These are phyloP conservation scores for Megastigmus dorsalis DNA, from an alignment of 2,888 invertebrate genomes.

Conservation along the genomic window DNA sequence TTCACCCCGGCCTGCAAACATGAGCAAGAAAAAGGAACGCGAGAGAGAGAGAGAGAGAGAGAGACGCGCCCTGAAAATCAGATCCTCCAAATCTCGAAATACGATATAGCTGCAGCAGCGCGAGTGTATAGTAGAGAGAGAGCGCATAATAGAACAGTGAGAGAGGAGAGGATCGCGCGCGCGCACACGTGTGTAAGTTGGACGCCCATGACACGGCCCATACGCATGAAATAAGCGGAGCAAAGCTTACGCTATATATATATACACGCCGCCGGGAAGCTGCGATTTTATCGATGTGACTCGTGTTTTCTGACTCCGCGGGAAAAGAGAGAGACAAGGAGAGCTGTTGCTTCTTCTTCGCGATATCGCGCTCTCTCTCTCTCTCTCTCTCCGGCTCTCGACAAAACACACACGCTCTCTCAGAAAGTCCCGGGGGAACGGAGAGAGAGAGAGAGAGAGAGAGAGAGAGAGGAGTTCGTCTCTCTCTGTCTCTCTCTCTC, in stretches of 20 bases:
- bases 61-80: slow-evolving; percentile 17
- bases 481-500: slow-evolving; percentile 56
- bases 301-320: slow-evolving; percentile 58
- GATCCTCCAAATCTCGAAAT: slow-evolving; percentile 44
- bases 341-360: no score
- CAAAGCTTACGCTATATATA: no score
- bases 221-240: no score
- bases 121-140: no score
- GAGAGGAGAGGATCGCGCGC: no score
- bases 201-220: neutral
- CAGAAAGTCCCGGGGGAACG: slow-evolving; percentile 56
- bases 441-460: neutral
- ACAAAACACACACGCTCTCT: slow-evolving; percentile 31
- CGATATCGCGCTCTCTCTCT: neutral
- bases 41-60: neutral
- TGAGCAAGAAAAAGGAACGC: no score
- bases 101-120: slow-evolving; percentile 22
- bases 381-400: neutral
- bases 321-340: slow-evolving; percentile 13
- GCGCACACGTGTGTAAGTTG: neutral
- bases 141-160: no score
- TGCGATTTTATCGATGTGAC: slow-evolving; percentile 52
- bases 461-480: slow-evolving; percentile 39
- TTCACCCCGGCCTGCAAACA: slow-evolving; percentile 15
- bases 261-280: neutral